Base-by-base conservation (phyloP, 2,113 vertebrate genomes). In the Corvus moneduloides region DNA sequence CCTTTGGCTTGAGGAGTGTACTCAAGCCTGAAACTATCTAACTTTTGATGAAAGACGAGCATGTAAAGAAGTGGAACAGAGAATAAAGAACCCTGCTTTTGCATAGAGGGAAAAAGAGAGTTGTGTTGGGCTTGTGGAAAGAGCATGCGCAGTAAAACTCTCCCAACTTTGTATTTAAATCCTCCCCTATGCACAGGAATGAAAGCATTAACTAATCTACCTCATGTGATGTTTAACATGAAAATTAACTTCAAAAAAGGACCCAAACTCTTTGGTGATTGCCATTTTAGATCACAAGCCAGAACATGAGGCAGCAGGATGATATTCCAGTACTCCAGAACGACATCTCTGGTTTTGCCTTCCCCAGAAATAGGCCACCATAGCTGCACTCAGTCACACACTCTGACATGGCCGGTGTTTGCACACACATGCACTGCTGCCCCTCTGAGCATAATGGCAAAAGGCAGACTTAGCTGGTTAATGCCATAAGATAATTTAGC, bases 91-190 rank as follows among this genome's bases (percentile, higher is more conserved):
- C 11, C 16, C 15, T 1, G 3, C 19, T 79, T 71, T 67, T 55
- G 21, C 11, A 41, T 4, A 46, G 11, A 58, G 4, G 17, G 3
- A 2, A 44, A 61, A 84, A 46, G 13, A 8, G 2, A 6, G 4
- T 30, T 69, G 6, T 41, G 30, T 23, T 32, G 26, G 10, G 2
- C 12, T 6, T 6, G 10, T 20, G 33, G 41, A 39, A 63, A 73
- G 30, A 72, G 18, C 8, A 46, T 11, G 16, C 46, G 73, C 22
- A 54, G 3, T 9, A 49, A 68, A 44, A 13, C 30, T 16, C 39
- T 54, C 24, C 3, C 46, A 59, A 4, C 5, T 66, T 58, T 0
- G 0, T 37, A 13, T 68, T 73, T 41, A 46, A 85, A 37, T 51
- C n/a, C 20, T 64, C 2, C 0, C 8, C 7, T 21, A 11, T 41